A percentile compares a stretch with the other conserved stretches of the same genome.
phyloP scores from a whole-genome alignment of 2,797 vertebrate genomes.

The Meda fulgida region DNA sequence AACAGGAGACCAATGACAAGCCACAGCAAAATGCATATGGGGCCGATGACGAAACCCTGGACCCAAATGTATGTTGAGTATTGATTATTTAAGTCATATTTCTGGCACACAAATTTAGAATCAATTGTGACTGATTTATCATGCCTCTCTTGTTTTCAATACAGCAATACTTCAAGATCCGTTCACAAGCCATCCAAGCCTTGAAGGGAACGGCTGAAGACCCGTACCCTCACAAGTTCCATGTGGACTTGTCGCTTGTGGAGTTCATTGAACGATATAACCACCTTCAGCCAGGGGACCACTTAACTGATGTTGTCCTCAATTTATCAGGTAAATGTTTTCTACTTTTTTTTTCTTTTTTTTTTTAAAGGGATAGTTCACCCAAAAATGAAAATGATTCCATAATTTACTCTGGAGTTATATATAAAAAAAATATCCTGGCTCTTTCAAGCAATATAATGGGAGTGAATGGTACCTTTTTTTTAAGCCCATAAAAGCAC shows the following conservation, averaged over 20 bases:
- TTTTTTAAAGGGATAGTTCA: neutral
- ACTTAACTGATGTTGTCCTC: conserved; percentile 81
- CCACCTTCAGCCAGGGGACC: conserved; percentile 89
- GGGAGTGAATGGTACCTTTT: too few species aligned
- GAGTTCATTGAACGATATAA: conserved; percentile 91
- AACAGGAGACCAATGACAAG: conserved; percentile 81
- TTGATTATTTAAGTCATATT: neutral
- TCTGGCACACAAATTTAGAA: neutral
- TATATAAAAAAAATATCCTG: too few species aligned
- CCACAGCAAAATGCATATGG: conserved; percentile 53
- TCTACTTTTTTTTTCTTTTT: too few species aligned
- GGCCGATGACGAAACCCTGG: conserved; percentile 89
- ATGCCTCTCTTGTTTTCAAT: neutral
- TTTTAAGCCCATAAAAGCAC: too few species aligned
- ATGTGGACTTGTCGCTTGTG: conserved; percentile 88
- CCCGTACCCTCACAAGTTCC: conserved; percentile 96
- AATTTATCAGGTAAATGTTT: conserved; percentile 84
- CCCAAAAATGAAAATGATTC: too few species aligned
- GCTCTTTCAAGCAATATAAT: too few species aligned
- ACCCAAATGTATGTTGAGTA: conserved; percentile 87
- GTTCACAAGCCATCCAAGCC: conserved; percentile 88
- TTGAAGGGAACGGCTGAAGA: conserved; percentile 89
- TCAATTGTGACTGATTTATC: neutral
- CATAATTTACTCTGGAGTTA: too few species aligned
- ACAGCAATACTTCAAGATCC: conserved; percentile 99